Base-by-base conservation (phyloP, 1,140 invertebrate genomes). In the Mycetomoellerius zeteki region DNA sequence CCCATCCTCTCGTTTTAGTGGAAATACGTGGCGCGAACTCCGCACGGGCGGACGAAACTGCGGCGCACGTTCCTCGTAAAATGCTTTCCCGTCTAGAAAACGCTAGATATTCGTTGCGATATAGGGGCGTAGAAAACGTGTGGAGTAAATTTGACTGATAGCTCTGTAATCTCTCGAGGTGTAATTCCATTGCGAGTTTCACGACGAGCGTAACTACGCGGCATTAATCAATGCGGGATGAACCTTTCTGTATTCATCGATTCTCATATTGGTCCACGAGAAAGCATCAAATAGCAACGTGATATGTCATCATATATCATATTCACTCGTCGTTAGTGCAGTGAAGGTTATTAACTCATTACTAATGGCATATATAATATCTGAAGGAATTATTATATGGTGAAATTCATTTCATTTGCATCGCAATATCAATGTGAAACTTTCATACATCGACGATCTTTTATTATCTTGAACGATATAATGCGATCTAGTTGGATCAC, bases 321-420 rank as follows among this genome's bases (percentile, higher is more conserved):
- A 47, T 16, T 78, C 10, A 7, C 16, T 64, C 62, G 19, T 1
- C 24, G 24, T 24, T 24, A 64, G 7, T 50, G 4, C 7, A 8
- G n/a, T 16, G 64, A 50, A 75, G 56, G 50, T 58, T 72, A 72
- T 72, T 50, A 84, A 84, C 37, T 60, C 43, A 33, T 75, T 84
- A 60, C 24, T n/a, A 24, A 60, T 19, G 54, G 1, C 80, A 16
- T 47, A 3, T 16, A 27, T 50, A 21, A 12, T 14, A n/a, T 73
- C 47, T 58, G 19, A 56, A 47, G 37, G 0, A 24, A 60, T 72
- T 14, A 30, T 58, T 82, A 71, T 6, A 47, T 37, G 33, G 5
- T 27, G 30, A 21, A 14, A 84, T 73, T 84, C 24, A 47, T 84
- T 24, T 4, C 16, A 54, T 52, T 81, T 62, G 2, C 37, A 3